Base-by-base conservation (phyloP, 2,113 vertebrate species). In the Chionomys nivalis region DNA sequence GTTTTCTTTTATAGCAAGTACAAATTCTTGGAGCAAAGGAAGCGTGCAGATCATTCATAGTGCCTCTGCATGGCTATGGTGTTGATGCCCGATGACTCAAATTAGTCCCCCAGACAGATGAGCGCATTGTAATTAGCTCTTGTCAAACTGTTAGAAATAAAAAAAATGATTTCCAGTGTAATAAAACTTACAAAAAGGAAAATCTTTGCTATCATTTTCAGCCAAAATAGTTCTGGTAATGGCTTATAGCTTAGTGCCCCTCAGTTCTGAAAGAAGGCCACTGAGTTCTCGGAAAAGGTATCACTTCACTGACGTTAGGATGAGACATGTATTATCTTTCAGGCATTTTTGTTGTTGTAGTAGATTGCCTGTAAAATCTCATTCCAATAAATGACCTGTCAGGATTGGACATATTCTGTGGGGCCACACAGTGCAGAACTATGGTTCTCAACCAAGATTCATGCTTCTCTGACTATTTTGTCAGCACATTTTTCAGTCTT, bases 61-160 rank as follows among this genome's bases (percentile, higher is more conserved):
- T 52, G 92, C 96, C 93, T 95, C 96, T 97, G 97, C 92, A 70
- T 91, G 97, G 95, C 97, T 96, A 36, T 87, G 91, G 96, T 97
- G 97, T 97, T 97, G 96, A 97, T 94, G 95, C 95, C 95, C 89
- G 31, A 93, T 93, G 96, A 95, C 96, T 97, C 97, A 97, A 97
- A 96, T 49, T 83, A 94, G 91, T 92, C 89, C 13, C 6, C 77
- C 89, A 97, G 97, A 95, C 94, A 97, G 97, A 97, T 97, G 97
- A 97, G 97, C n/a, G 90, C 97, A 97, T 98, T 98, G 97, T 97
- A 97, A 97, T 98, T 96, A 97, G 96, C 96, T 97, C 97, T 96
- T 97, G 97, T 96, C 96, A 97, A 97, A 97, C 93, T 96, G 97
- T 95, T 97, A 94, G 97, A 97, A 96, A 97, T 95, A 97, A 90